Evolutionary conservation across 2,113 vertebrate genomes (phyloP), one percentile per base, ranked within the genome.

Genomic region (Hemiprocne comata): DNA sequence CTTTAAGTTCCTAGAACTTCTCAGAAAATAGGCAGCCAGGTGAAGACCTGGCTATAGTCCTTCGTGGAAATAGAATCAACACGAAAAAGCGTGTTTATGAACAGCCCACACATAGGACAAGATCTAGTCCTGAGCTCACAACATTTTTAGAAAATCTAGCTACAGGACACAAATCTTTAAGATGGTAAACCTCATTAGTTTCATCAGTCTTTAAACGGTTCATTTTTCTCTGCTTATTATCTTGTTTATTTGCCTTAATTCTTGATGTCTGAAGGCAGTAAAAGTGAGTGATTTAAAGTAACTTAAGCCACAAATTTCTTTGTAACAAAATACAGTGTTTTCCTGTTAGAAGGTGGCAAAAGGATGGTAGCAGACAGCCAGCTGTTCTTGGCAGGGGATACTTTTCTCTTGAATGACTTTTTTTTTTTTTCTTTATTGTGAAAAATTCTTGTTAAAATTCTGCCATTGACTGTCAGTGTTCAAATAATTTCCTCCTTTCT

Each of bases 401-500:
- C 0, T 64, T 86, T 90, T 60, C 48, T 87, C 10, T n/a, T 65
- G 34, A 86, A 81, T 29, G 24, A 71, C 33, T 62, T 81, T n/a
- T 8, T 70, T 80, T 16, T 2, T 46, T 73, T 85, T 84, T 74
- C 40, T 94, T 77, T 84, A 67, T 40, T 42, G 31, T n/a, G 33
- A 89, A 94, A 88, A 81, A 11, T 72, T 29, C 34, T 76, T 83
- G n/a, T 74, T 84, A 92, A 76, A 40, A 89, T 86, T 81, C 76
- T 78, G 42, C n/a, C 83, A 51, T 11, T 90, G 67, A 66, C 51
- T 83, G 69, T 6, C 73, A 86, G 38, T 81, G 69, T 77, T 60
- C 77, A 90, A 95, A 66, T 77, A 82, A 93, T 92, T 97, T 61
- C 23, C 42, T 90, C 86, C 76, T 82, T 25, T 92, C 67, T 88